A percentile compares a stretch with the other conserved stretches of the same genome.
phyloP scores from a whole-genome alignment of 2,888 invertebrate species.

The Theretra japonica region DNA sequence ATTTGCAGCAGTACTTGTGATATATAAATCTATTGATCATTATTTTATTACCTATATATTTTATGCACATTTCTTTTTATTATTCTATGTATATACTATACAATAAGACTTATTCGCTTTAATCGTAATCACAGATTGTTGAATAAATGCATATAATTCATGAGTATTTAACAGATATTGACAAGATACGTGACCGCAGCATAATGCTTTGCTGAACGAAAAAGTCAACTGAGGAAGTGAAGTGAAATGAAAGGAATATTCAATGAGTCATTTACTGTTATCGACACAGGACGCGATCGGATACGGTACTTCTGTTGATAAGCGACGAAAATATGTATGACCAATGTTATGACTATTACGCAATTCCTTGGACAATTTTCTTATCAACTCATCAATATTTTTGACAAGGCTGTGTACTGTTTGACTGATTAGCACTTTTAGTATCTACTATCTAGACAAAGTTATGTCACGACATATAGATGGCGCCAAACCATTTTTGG shows the following conservation, averaged over 20 bases:
- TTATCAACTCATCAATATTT: neutral
- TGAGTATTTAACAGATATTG: neutral
- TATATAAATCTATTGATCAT: no score
- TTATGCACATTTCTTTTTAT: no score
- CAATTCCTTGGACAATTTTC: neutral
- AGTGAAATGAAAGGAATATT: conserved; percentile 37
- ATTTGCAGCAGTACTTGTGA: no score
- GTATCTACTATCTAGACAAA: neutral
- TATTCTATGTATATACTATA: neutral
- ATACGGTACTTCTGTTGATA: conserved; percentile 61
- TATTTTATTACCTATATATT: no score
- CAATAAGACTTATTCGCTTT: neutral
- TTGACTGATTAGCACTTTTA: neutral
- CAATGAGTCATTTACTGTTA: conserved; percentile 63
- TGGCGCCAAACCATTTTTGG: no score
- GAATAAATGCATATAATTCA: no score
- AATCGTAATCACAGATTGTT: no score
- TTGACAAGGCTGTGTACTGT: neutral
- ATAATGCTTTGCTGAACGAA: neutral
- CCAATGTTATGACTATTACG: conserved; percentile 12
- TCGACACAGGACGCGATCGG: conserved; percentile 66
- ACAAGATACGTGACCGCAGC: neutral
- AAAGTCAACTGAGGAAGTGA: conserved; percentile 9
- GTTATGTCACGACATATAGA: no score
- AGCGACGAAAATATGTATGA: conserved; percentile 34